A percentile compares a stretch with the other conserved stretches of the same genome.
These are phyloP conservation scores for Unio pictorum DNA, from an alignment of 2,888 invertebrate genomes.

Conservation along the genomic window DNA sequence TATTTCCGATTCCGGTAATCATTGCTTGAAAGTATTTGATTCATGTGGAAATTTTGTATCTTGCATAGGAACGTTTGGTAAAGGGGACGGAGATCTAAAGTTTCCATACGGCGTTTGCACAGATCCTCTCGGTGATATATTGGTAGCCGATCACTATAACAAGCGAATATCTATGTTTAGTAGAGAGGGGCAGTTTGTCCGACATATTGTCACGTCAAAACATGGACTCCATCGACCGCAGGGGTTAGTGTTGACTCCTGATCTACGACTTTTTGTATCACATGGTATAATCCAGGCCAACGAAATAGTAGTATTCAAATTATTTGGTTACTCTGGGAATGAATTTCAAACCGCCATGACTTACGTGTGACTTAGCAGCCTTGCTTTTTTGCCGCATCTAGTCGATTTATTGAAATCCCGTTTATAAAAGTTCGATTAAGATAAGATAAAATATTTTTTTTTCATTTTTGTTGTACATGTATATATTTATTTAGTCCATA, in stretches of 20 bases:
- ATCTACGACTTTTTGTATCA: constrained; percentile 35
- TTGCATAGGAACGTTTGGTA: constrained; percentile 72
- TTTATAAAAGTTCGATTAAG: too few relatives aligned
- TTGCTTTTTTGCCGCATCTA: too few relatives aligned
- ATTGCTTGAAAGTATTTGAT: constrained; percentile 73
- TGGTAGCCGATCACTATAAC: constrained; percentile 75
- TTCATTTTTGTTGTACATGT: too few relatives aligned
- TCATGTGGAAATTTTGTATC: constrained; percentile 70
- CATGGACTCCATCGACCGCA: constrained; percentile 47
- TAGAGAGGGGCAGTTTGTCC: constrained; percentile 49
- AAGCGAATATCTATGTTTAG: constrained; percentile 54
- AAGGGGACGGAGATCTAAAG: constrained; percentile 72
- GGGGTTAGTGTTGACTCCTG: constrained; percentile 36
- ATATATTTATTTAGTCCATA: too few relatives aligned
- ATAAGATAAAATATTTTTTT: too few relatives aligned
- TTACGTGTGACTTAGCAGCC: constrained; percentile 8
- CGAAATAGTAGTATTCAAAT: constrained; percentile 34
- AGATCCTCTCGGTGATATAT: constrained; percentile 71
- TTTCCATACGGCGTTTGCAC: constrained; percentile 73
- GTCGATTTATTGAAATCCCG: too few relatives aligned
- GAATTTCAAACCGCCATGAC: constrained; percentile 1
- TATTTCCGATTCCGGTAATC: constrained; percentile 74
- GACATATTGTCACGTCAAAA: constrained; percentile 42
- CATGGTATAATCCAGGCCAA: constrained; percentile 46
- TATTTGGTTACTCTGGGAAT: constrained; percentile 8